Percentiles rank a stretch among this genome's conserved stretches.
Conservation (phyloP, 1,140 invertebrate species). For the Ditylenchus dipsaci region DNA sequence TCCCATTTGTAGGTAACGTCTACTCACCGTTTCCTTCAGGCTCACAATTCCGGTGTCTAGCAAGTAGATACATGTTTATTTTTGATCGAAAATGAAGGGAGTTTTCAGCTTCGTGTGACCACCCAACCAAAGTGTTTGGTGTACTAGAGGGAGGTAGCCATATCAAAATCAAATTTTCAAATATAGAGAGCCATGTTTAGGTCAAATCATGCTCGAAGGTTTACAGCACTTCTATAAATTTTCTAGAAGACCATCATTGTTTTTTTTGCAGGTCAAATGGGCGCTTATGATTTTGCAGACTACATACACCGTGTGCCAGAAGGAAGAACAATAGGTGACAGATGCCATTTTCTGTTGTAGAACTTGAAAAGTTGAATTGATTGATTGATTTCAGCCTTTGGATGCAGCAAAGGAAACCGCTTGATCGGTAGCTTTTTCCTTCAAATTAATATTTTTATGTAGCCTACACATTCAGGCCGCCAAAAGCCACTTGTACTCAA, state of each 20-base stretch:
- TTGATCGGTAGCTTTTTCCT: conserved; percentile 23
- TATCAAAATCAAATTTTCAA: neutral
- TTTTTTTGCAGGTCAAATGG: conserved; percentile 72
- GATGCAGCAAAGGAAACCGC: conserved; percentile 71
- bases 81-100: conserved; percentile 9
- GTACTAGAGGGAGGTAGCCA: conserved; percentile 69
- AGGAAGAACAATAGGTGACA: conserved; percentile 92
- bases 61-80: conserved; percentile 44
- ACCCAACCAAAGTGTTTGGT: conserved; percentile 68
- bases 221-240: neutral
- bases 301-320: conserved; percentile 71
- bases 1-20: too few species aligned
- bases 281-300: conserved; percentile 88
- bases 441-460: neutral
- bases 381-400: conserved; percentile 69
- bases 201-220: conserved; percentile 81
- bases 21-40: conserved; percentile 38
- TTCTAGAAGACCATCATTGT: neutral
- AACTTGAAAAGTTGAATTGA: neutral
- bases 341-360: conserved; percentile 64
- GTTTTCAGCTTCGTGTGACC: conserved; percentile 79
- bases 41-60: conserved; percentile 59
- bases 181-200: too few species aligned
- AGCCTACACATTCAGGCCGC: conserved; percentile 31
- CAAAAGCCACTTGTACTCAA: conserved; percentile 42